Conservation (phyloP, 2,888 invertebrate genomes). For the Sarcophaga carnaria region DNA sequence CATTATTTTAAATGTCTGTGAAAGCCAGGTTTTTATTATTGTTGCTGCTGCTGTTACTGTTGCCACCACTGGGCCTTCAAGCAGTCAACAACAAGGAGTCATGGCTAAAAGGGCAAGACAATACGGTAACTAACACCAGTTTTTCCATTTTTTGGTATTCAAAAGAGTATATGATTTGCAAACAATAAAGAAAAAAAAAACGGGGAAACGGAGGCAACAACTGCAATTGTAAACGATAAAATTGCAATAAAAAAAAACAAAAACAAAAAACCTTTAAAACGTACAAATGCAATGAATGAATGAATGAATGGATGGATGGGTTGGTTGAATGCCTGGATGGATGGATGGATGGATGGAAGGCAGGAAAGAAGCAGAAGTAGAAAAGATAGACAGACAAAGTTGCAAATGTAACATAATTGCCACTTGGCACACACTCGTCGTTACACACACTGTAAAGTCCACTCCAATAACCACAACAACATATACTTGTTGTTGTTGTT, state of each 20-base stretch:
- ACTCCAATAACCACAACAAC: slow-evolving; percentile 3
- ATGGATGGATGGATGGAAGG: too few species aligned
- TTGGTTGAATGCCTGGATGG: neutral
- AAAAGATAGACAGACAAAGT: neutral
- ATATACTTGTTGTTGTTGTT: neutral
- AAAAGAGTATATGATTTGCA: slow-evolving; percentile 47
- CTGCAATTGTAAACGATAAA: slow-evolving; percentile 61
- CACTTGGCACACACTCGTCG: slow-evolving; percentile 63
- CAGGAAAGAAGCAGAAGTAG: too few species aligned
- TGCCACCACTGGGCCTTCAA: slow-evolving; percentile 8
- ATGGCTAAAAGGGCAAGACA: slow-evolving; percentile 49
- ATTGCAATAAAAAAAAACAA: slow-evolving; percentile 34
- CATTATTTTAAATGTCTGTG: slow-evolving; percentile 64
- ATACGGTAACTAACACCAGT: slow-evolving; percentile 38
- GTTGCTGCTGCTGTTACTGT: neutral
- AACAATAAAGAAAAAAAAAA: slow-evolving; percentile 3
- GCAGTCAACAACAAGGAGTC: slow-evolving; percentile 23
- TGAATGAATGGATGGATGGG: slow-evolving; percentile 13
- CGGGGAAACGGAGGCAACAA: slow-evolving; percentile 31
- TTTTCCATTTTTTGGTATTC: slow-evolving; percentile 41
- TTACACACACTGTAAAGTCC: slow-evolving; percentile 51
- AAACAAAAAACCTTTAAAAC: neutral
- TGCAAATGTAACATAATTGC: slow-evolving; percentile 63
- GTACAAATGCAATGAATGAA: neutral
- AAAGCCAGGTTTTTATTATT: slow-evolving; percentile 45